Evolutionary conservation across 2,797 vertebrate genomes (phyloP), one percentile per base, ranked within the genome.

Genomic region (Gallirallus australis): DNA sequence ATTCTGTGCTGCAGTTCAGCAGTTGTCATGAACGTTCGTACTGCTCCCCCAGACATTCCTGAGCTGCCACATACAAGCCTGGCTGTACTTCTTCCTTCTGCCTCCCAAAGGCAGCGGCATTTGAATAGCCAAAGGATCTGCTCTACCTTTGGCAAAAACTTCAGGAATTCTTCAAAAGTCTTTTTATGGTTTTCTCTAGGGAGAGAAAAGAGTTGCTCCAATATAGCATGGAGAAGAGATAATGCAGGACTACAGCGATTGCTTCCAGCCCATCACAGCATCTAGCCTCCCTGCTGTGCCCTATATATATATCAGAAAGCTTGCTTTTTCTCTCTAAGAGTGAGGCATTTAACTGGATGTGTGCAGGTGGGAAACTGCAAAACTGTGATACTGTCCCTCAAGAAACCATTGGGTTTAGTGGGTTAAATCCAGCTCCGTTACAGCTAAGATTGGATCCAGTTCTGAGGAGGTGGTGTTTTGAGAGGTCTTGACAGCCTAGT

Each of bases 11-110:
- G 33, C 31, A 45, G 39, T 57, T 82, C 52, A 71, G 48, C 9
- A 1, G 11, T 25, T 50, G 27, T 78, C 53, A 54, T 1, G 10
- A 54, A 61, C 0, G 0, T 56, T 77, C 53, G 39, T 57, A 14
- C 31, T 17, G 25, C n/a, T 89, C 18, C 18, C 9, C 11, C 0
- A 66, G 13, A 82, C 30, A 57, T 53, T 89, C 50, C 64, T 0
- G 1, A 88, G 60, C 25, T 85, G 48, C 50, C 73, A 63, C 54
- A 72, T 31, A 39, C 39, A 72, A 37, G 84, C 59, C 48, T 73
- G 65, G 37, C 25, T 82, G 20, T 19, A 37, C 20, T 75, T 77
- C 48, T 85, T 31, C 42, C 12, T 61, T 82, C 60, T 75, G 28
- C 17, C 47, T 80, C 69, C 64, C 71, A 64, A 42, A 73, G 31